Conservation (phyloP, 2,888 invertebrate species). For the Tenthredo distinguenda region DNA sequence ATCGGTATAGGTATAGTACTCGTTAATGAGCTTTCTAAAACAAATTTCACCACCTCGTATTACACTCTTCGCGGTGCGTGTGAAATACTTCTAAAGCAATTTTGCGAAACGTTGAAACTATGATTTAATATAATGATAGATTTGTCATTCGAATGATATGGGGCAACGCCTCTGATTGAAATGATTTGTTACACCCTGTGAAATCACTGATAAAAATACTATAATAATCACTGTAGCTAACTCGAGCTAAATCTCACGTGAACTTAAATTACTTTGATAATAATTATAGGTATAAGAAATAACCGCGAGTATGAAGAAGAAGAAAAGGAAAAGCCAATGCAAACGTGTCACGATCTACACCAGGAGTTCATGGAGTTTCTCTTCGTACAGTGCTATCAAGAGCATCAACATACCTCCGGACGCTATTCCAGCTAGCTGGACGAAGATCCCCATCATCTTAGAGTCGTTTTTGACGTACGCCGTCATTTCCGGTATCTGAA, state of each 20-base stretch:
- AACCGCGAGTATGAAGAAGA: no score
- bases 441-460: slow-evolving; percentile 73
- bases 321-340: neutral
- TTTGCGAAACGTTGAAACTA: no score
- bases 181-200: neutral
- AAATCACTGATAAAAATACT: neutral
- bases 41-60: no score
- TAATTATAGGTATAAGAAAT: no score
- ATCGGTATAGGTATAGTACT: no score
- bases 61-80: no score
- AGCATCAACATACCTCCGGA: slow-evolving; percentile 87
- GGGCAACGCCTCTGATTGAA: neutral
- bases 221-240: no score
- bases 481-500: slow-evolving; percentile 78
- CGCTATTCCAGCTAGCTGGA: slow-evolving; percentile 85
- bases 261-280: no score
- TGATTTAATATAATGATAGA: no score
- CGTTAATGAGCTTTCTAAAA: no score
- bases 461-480: neutral
- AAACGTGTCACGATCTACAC: neutral
- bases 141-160: neutral
- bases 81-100: no score
- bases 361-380: slow-evolving; percentile 62
- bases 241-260: no score
- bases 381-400: slow-evolving; percentile 86